Evolutionary conservation across 2,888 invertebrate genomes (phyloP).

Genomic region (Boloria selene): DNA sequence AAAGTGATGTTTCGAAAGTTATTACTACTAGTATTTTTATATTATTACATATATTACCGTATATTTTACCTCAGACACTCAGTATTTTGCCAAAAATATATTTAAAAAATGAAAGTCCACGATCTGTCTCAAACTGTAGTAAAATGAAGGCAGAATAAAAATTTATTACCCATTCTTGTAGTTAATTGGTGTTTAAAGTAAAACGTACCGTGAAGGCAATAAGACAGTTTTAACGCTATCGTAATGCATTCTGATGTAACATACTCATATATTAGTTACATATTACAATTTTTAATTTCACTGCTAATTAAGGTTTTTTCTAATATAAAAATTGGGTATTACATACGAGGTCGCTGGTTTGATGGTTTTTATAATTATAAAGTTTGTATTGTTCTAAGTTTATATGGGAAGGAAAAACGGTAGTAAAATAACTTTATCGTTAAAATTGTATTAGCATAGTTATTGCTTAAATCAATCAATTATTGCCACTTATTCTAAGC

Average conservation of each 20-base stretch:
- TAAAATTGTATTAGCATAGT: too few species aligned
- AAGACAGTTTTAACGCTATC: constrained; percentile 28
- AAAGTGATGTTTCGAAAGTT: too few species aligned
- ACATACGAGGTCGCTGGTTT: not conserved
- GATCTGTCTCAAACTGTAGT: constrained; percentile 37
- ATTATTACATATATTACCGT: too few species aligned
- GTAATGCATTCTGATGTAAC: not conserved
- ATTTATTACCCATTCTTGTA: constrained; percentile 79
- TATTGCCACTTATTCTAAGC: too few species aligned
- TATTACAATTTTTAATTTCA: not conserved
- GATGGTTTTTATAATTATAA: too few species aligned
- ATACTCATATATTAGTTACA: constrained; percentile 13
- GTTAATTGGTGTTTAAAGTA: constrained; percentile 80
- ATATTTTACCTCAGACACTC: too few species aligned
- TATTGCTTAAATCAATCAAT: too few species aligned
- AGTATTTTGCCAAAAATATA: not conserved
- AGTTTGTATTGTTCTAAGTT: too few species aligned
- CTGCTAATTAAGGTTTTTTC: constrained; percentile 7
- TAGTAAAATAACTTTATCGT: too few species aligned
- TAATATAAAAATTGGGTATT: not conserved
- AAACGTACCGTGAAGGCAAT: constrained; percentile 74
- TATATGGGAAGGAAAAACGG: too few species aligned
- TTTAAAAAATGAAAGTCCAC: not conserved
- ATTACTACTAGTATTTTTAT: too few species aligned
- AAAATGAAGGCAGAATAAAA: constrained; percentile 71